Evolutionary conservation across 1,140 invertebrate genomes (phyloP), one percentile per base, ranked within the genome.

Genomic region (Druon quercuslanigerum): DNA sequence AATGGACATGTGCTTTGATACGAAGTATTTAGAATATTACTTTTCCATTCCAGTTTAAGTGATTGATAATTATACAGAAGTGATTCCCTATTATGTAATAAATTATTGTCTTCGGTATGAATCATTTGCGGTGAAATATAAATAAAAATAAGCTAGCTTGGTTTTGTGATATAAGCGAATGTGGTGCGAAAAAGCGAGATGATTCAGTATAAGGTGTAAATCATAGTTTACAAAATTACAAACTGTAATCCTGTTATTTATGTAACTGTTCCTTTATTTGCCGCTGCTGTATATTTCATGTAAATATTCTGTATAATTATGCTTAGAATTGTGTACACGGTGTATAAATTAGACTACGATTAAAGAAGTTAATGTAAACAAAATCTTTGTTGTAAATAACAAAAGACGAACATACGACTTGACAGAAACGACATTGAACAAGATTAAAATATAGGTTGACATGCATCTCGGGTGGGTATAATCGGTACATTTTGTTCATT

Each of bases 231-330:
- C 60, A 66, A 33, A 66, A 25, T 40, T 40, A 66, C 60, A 66
- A 33, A 66, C 25, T 40, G 46, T 66, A 66, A 83, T 80, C 73
- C 81, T 83, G 77, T 77, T 73, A 78, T 84, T 74, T 86, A 87
- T 85, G 83, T 89, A 82, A 89, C 82, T 85, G 87, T 89, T 90
- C 86, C 87, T 90, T 82, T 83, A 85, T 87, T 84, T 84, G 85
- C 82, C 83, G 82, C 84, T 86, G 76, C 75, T 88, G 88, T 90
- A 91, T 86, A 91, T 91, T 90, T 85, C 51, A 81, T 91, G 89
- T 90, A 91, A 87, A 90, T 91, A 89, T 86, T 81, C 56, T 77
- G 72, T 77, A 80, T 33, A 75, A 77, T 51, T 50, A 75, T 72
- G 73, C 50, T 52, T 46, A 60, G 71, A 80, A 78, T 75, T 75